Evolutionary conservation across 2,888 invertebrate species (phyloP), one percentile per base, ranked within the genome.

Genomic region (Bombylius discolor): DNA sequence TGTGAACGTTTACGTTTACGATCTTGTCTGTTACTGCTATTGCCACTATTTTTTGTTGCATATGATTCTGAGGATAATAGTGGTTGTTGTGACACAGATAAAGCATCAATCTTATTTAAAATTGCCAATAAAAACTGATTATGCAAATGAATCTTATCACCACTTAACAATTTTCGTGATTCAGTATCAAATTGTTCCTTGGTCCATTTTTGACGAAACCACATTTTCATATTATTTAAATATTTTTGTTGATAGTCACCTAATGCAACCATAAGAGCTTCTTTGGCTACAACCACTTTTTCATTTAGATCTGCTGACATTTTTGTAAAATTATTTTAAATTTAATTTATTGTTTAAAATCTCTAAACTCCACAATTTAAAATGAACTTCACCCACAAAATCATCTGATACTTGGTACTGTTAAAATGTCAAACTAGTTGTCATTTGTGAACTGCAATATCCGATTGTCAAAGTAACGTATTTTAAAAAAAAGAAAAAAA

Each of bases 111-210:
- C 77, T 87, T 89, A 65, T 85, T 84, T 44, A 90, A 76, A 47
- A 93, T 76, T 0, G 90, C 88, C 23, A 89, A 70, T 8, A 93
- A 74, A 67, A 93, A 93, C 65, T 86, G 83, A 73, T 93, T 93
- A 70, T 94, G 94, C 54, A 86, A 79, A 67, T 84, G 85, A 36
- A 91, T 80, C 72, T 89, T 85, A 50, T 89, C 84, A 8, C 79
- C 74, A 9, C 79, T 78, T 59, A 94, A 73, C 14, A 92, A 73
- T 68, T 83, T 82, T 46, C 90, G 78, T 6, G 88, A 87, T 73
- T 87, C 86, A 13, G 75, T 70, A 65, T 93, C 91, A 69, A 94
- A 92, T 64, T 91, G 87, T 68, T 89, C 86, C 69, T 89, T 89
- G 0, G 86, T 84, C 58, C 87, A 79, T 73, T 88, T 80, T 69